Percentiles rank a stretch among this genome's conserved stretches.
phyloP scores from a whole-genome alignment of 2,797 vertebrate genomes.

The Artibeus jamaicensis region DNA sequence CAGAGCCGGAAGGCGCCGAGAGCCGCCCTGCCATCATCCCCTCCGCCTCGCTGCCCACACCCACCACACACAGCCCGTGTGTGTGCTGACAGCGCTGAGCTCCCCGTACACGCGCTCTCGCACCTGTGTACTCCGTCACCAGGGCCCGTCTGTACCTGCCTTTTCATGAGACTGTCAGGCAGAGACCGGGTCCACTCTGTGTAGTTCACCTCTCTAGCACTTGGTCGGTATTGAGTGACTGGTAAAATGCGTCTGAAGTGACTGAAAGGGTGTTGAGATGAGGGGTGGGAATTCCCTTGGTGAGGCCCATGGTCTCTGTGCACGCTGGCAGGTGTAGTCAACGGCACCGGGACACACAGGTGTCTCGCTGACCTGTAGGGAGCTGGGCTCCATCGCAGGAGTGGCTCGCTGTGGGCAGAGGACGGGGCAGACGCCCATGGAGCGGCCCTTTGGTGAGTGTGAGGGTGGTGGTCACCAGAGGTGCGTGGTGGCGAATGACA shows the following conservation, averaged over 20 bases:
- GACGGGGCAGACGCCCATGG: background rate
- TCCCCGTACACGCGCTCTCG: background rate
- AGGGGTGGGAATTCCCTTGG: background rate
- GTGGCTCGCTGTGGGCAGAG: background rate
- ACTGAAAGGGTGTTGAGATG: background rate
- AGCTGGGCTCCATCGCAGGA: background rate
- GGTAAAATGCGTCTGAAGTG: background rate
- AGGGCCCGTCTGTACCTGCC: background rate
- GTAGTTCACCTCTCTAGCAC: background rate
- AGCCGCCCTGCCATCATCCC: background rate
- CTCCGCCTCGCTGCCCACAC: rapidly evolving
- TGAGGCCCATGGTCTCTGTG: background rate
- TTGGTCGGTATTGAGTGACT: background rate
- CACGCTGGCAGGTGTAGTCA: background rate
- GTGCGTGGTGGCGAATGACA: background rate
- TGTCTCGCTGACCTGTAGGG: background rate
- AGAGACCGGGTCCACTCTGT: background rate
- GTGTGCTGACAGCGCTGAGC: background rate
- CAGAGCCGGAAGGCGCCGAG: background rate
- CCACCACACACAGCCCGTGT: background rate
- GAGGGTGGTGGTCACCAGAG: background rate
- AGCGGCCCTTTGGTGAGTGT: background rate
- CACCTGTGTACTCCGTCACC: background rate
- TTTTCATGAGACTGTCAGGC: background rate
- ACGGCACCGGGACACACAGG: background rate